Conservation (phyloP, 2,113 vertebrate genomes). For the Dasypus novemcinctus region DNA sequence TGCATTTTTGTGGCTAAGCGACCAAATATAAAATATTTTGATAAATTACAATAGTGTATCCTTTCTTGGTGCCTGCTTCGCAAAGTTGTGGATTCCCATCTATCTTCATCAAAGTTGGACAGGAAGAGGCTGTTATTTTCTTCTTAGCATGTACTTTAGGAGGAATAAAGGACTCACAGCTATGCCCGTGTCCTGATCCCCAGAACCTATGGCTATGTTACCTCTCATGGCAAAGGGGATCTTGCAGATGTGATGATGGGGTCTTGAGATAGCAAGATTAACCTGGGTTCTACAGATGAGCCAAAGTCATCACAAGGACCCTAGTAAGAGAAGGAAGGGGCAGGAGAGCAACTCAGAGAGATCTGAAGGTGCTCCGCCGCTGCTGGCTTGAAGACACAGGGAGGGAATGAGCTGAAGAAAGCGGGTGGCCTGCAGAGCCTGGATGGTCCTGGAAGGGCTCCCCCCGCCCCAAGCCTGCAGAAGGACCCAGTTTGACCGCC, state of each 20-base stretch:
- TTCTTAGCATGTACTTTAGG: background rate
- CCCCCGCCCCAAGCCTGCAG: background rate
- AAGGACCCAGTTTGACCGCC: rapidly evolving
- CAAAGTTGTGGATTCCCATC: background rate
- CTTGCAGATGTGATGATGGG: background rate
- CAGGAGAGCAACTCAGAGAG: background rate
- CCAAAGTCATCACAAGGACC: background rate
- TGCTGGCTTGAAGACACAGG: background rate
- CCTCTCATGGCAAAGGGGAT: background rate
- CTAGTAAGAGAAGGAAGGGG: background rate
- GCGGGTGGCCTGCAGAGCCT: background rate
- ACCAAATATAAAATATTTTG: background rate
- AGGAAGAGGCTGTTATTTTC: background rate
- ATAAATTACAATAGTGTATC: background rate
- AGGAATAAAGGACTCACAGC: background rate
- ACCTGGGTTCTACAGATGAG: background rate
- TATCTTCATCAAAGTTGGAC: background rate
- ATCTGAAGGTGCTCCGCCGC: background rate
- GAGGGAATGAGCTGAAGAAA: background rate
- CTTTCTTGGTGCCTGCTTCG: background rate
- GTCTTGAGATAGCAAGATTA: background rate
- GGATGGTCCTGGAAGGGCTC: background rate
- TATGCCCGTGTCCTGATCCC: background rate
- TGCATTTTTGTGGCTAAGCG: background rate
- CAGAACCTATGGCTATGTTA: background rate